Evolutionary conservation across 92 coral and sea anemone species (phyloP), one percentile per base, ranked within the genome.

Genomic region (Palythoa heliodiscus): DNA sequence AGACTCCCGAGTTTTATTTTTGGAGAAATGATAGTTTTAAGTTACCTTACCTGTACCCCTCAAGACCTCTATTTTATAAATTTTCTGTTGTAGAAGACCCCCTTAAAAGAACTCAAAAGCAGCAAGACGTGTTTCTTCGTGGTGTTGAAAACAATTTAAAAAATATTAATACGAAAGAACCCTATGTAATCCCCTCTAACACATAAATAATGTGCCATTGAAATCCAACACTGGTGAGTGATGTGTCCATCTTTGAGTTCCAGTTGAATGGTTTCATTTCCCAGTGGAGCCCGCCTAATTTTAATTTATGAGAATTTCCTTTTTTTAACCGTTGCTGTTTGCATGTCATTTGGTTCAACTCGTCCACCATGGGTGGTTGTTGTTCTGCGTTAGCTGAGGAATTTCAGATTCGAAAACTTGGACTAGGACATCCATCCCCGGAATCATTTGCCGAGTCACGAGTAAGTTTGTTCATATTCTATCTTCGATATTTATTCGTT

Each of bases 371-470:
- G 98, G 98, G 93, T n/a, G 70, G 89, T 10, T 93, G 97, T 83
- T 92, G 98, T 70, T 63, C 77, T 4, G 90, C 92, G 14, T 82
- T 92, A 70, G 94, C 89, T 8, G 86, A 91, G 24, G 98, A 94
- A 84, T 87, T 90, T 48, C 90, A 91, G 38, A 90, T 94, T 29
- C 82, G 92, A 83, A 94, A 89, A 52, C 93, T 94, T 80, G 95
- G 95, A 1, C 71, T 90, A 52, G 87, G 92, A 68, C 92, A 87
- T 60, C 92, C 91, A 37, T 88, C 80, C 38, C 89, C 95, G 2
- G 87, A 90, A 79, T 93, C 91, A 0, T 94, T 94, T 39, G 72
- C 93, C 13, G 98, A 90, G 25, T 92, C 98, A 23, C 91, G 89
- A 89, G 98, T 94, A 88, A 94, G 95, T 89, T 80, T 69, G 9